phyloP scores from a whole-genome alignment of 2,113 vertebrate species.

The Heptranchias perlo region DNA sequence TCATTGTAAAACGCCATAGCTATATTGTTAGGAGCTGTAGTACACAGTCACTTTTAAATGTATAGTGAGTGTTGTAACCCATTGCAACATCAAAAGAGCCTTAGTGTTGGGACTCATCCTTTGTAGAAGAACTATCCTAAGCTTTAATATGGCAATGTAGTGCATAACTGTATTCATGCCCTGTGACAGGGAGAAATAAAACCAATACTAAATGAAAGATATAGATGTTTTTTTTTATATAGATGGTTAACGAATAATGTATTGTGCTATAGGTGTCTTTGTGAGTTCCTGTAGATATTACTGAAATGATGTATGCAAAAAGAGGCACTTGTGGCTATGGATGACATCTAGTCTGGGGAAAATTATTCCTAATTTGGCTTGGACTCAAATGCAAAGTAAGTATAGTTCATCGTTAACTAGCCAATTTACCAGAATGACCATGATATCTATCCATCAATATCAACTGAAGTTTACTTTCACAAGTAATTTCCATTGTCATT shows the following conservation, averaged over 20 bases:
- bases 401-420: neutral
- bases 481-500: neutral
- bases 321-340: neutral
- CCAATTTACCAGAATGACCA: neutral
- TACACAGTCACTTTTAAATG: neutral
- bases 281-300: neutral
- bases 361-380: neutral
- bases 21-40: neutral
- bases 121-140: neutral
- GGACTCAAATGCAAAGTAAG: neutral
- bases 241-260: neutral
- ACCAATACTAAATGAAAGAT: neutral
- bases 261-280: neutral
- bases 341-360: neutral
- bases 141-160: neutral
- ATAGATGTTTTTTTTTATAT: neutral
- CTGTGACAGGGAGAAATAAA: neutral
- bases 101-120: neutral
- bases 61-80: neutral
- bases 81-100: neutral
- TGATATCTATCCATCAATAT: neutral
- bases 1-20: neutral
- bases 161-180: neutral
- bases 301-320: neutral
- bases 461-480: neutral